Evolutionary conservation across 2,113 vertebrate genomes (phyloP).

Genomic region (Nettapus auritus): DNA sequence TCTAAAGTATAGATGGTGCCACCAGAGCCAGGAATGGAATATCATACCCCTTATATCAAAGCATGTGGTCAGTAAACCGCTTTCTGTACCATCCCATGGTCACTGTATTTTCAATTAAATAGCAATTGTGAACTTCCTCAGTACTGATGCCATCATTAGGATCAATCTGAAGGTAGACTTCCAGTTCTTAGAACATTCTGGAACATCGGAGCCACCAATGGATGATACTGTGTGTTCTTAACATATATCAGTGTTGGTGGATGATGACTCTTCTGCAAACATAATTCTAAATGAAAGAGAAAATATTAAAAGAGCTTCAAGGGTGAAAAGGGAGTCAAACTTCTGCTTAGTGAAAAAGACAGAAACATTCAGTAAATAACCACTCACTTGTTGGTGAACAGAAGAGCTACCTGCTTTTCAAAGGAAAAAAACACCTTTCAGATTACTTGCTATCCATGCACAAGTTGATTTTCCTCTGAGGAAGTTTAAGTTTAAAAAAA

Average conservation of each 20-base stretch:
- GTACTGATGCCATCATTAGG: background rate
- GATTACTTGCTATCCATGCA: background rate
- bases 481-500: background rate
- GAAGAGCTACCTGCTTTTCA: background rate
- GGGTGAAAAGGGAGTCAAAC: background rate
- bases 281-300: background rate
- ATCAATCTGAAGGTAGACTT: background rate
- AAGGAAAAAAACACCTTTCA: background rate
- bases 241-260: background rate
- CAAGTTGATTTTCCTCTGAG: background rate
- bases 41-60: background rate
- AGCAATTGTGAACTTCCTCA: accelerated
- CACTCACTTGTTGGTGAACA: background rate
- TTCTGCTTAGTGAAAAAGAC: background rate
- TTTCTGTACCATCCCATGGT: background rate
- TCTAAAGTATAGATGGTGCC: background rate
- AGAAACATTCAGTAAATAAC: background rate
- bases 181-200: background rate
- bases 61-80: background rate
- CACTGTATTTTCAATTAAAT: background rate
- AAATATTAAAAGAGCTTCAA: background rate
- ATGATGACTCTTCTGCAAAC: background rate
- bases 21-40: background rate
- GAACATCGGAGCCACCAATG: background rate
- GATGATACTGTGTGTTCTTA: background rate